Evolutionary conservation across 2,797 vertebrate species (phyloP).

Genomic region (Diplodus puntazzo): DNA sequence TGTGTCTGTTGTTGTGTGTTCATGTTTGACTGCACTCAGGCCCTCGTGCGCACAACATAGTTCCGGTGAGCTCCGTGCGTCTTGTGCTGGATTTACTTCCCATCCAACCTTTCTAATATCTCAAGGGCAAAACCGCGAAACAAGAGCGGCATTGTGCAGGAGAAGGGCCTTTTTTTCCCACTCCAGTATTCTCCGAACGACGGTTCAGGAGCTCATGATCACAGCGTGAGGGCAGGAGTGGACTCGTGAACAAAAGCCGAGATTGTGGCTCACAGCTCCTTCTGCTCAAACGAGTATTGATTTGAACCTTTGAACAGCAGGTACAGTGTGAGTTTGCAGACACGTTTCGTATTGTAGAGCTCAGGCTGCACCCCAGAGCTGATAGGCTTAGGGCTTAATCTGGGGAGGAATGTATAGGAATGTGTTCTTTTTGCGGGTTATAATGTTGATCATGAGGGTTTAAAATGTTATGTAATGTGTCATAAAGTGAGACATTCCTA

Average conservation of each 20-base stretch:
- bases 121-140: slow-evolving; percentile 71
- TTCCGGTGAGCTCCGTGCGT: slow-evolving; percentile 47
- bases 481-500: slow-evolving; percentile 15
- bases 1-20: neutral
- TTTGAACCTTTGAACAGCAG: slow-evolving; percentile 1
- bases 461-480: slow-evolving; percentile 32
- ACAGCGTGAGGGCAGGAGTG: slow-evolving; percentile 73
- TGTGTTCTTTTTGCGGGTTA: slow-evolving; percentile 39
- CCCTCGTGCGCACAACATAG: slow-evolving; percentile 6
- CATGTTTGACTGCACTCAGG: neutral
- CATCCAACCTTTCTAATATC: slow-evolving; percentile 77
- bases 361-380: neutral
- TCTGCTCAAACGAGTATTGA: neutral
- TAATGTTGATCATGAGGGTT: slow-evolving; percentile 43
- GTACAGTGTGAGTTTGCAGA: slow-evolving; percentile 1
- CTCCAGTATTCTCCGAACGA: slow-evolving; percentile 41
- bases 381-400: slow-evolving; percentile 57
- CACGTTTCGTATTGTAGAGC: neutral
- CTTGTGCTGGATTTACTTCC: slow-evolving; percentile 70
- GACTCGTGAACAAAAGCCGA: slow-evolving; percentile 38
- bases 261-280: slow-evolving; percentile 8
- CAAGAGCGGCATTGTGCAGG: slow-evolving; percentile 79
- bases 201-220: slow-evolving; percentile 81
- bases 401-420: slow-evolving; percentile 57
- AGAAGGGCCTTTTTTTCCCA: slow-evolving; percentile 16